Evolutionary conservation across 2,888 invertebrate species (phyloP).

Genomic region (Alentia gelatinosa): DNA sequence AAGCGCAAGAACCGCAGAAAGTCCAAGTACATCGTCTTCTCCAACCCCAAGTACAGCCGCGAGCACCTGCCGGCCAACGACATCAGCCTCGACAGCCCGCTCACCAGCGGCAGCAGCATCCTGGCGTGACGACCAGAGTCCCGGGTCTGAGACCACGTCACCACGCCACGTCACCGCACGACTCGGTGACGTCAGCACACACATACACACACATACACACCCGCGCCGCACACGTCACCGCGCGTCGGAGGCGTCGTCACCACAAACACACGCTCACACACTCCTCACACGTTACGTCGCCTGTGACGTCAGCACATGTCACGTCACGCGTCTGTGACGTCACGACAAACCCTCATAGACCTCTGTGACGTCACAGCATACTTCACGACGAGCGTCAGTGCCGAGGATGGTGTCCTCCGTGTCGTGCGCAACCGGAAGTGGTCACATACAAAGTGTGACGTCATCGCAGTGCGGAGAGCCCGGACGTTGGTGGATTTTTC

Average conservation of each 20-base stretch:
- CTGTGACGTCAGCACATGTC: background rate
- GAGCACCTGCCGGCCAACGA: conserved; percentile 56
- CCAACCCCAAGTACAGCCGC: conserved; percentile 55
- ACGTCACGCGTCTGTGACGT: background rate
- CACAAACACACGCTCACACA: background rate
- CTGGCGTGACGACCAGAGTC: conserved; percentile 50
- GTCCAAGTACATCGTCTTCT: conserved; percentile 54
- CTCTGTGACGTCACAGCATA: too few relatives aligned
- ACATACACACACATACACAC: background rate
- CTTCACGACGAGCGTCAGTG: too few relatives aligned
- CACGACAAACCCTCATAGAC: too few relatives aligned
- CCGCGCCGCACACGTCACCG: background rate
- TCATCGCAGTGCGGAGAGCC: too few relatives aligned
- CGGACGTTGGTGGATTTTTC: too few relatives aligned
- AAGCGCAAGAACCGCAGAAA: conserved; percentile 49
- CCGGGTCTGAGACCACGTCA: background rate
- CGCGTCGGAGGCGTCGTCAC: background rate
- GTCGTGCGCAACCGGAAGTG: too few relatives aligned
- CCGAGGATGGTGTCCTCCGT: too few relatives aligned
- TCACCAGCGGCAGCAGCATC: conserved; percentile 52
- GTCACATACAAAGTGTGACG: too few relatives aligned
- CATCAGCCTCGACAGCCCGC: conserved; percentile 55
- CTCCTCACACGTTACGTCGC: background rate
- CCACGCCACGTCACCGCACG: background rate
- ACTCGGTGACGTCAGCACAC: background rate